phyloP scores from a whole-genome alignment of 2,888 invertebrate genomes.

The Hydroisotoma schaefferi region DNA sequence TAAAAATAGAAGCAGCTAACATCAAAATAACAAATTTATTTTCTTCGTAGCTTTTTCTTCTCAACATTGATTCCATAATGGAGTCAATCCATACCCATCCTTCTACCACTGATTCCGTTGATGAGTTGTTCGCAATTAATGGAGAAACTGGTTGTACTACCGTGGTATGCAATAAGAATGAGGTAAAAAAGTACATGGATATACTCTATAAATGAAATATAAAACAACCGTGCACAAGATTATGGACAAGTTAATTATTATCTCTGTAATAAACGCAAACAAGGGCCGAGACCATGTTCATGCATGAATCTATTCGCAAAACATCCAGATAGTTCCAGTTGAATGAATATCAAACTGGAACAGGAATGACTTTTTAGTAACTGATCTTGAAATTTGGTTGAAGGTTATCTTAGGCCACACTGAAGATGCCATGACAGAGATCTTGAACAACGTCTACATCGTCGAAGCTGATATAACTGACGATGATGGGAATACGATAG shows the following conservation, averaged over 20 bases:
- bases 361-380: no score
- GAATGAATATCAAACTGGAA: no score
- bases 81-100: slow-evolving; percentile 67
- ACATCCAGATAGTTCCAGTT: no score
- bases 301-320: no score
- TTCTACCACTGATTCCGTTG: slow-evolving; percentile 10
- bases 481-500: slow-evolving; percentile 51
- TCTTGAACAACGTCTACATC: slow-evolving; percentile 76
- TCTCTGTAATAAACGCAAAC: background rate
- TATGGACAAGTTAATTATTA: background rate
- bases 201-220: background rate
- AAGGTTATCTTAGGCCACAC: slow-evolving; percentile 78
- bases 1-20: background rate
- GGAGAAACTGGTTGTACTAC: slow-evolving; percentile 72
- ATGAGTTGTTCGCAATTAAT: slow-evolving; percentile 11
- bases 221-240: background rate
- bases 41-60: slow-evolving; percentile 67
- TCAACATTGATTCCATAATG: slow-evolving; percentile 69
- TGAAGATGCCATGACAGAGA: slow-evolving; percentile 74
- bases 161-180: slow-evolving; percentile 62
- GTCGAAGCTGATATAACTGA: slow-evolving; percentile 53
- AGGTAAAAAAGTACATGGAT: slow-evolving; percentile 27
- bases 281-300: no score
- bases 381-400: no score
- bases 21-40: background rate